Evolutionary conservation across 2,888 invertebrate genomes (phyloP).

Genomic region (Habroteleia sp.): DNA sequence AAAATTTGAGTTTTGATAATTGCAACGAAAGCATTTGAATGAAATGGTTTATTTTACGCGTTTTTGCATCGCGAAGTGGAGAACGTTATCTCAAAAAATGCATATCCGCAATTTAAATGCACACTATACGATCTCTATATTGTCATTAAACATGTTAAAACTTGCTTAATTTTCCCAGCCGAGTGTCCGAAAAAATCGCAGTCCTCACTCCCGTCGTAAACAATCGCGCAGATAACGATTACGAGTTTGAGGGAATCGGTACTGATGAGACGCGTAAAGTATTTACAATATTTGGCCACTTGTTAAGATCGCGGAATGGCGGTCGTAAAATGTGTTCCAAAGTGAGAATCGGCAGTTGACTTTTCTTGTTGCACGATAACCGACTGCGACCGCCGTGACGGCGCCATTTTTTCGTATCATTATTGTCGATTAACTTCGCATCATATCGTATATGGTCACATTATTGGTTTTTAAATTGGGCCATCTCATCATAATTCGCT

Average conservation of each 20-base stretch:
- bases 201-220: constrained; percentile 28
- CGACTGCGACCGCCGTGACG: too few species aligned
- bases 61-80: constrained; percentile 1
- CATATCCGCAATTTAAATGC: constrained; percentile 43
- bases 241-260: constrained; percentile 43
- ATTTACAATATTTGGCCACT: constrained; percentile 44
- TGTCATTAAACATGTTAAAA: constrained; percentile 47
- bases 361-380: constrained; percentile 19
- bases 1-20: too few species aligned
- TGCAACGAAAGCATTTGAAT: too few species aligned
- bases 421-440: constrained; percentile 44
- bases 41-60: neutral
- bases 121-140: constrained; percentile 39
- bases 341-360: constrained; percentile 49
- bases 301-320: constrained; percentile 33
- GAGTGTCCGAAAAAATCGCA: constrained; percentile 29
- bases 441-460: too few species aligned
- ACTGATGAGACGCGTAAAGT: constrained; percentile 31
- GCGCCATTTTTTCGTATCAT: constrained; percentile 45
- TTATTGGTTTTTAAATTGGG: constrained; percentile 46
- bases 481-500: constrained; percentile 4
- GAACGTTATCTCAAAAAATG: constrained; percentile 26
- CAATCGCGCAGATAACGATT: constrained; percentile 44
- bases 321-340: constrained; percentile 42
- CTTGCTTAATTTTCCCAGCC: constrained; percentile 31